A percentile compares a stretch with the other conserved stretches of the same genome.
These are phyloP conservation scores for Stegodyphus dumicola DNA, from an alignment of 1,140 invertebrate species.

Conservation along the genomic window DNA sequence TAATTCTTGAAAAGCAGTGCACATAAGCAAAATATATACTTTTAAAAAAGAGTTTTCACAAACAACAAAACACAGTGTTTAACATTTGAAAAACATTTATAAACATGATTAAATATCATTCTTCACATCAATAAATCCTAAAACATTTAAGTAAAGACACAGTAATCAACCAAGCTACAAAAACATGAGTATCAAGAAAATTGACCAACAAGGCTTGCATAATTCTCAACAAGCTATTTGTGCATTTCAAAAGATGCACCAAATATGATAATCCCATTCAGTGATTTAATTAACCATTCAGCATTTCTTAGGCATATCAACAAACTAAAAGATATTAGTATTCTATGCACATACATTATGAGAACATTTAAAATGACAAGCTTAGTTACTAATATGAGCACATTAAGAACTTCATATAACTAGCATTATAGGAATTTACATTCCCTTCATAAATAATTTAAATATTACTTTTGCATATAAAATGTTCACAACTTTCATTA, in stretches of 20 bases:
- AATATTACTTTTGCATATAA: too few relatives aligned
- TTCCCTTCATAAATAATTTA: too few relatives aligned
- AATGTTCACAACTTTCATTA: too few relatives aligned
- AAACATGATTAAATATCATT: constrained; percentile 28
- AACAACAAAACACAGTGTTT: constrained; percentile 24
- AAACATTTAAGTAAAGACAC: constrained; percentile 29
- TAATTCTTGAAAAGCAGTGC: constrained; percentile 55
- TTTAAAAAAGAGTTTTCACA: constrained; percentile 41
- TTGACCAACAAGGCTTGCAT: constrained; percentile 31
- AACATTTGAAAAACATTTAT: constrained; percentile 47
- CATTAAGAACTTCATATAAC: too few relatives aligned
- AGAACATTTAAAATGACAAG: too few relatives aligned
- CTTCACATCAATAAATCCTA: constrained; percentile 40
- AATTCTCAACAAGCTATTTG: constrained; percentile 23
- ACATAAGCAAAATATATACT: constrained; percentile 56
- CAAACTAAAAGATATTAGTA: too few relatives aligned
- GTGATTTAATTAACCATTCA: not conserved
- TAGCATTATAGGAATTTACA: too few relatives aligned
- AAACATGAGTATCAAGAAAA: constrained; percentile 42
- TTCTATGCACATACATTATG: too few relatives aligned
- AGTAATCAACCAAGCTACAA: constrained; percentile 33
- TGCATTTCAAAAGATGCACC: constrained; percentile 28
- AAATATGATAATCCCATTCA: constrained; percentile 3
- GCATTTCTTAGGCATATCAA: not conserved
- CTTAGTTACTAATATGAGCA: too few relatives aligned